phyloP scores from a whole-genome alignment of 2,888 invertebrate species.

The Plebejus melissa region DNA sequence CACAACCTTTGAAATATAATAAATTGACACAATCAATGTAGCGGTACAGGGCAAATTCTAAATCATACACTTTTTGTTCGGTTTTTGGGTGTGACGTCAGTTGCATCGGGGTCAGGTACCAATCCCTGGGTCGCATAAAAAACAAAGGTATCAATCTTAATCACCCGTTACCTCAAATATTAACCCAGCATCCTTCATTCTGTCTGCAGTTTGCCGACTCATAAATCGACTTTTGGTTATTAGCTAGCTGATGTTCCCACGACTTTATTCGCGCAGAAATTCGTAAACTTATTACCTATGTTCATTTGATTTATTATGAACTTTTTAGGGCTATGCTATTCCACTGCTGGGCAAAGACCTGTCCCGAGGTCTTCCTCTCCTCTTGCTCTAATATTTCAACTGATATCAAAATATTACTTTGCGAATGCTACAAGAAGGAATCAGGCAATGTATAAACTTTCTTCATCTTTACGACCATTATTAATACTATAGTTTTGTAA shows the following conservation, averaged over 20 bases:
- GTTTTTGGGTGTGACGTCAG: conserved; percentile 45
- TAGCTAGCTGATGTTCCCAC: neutral
- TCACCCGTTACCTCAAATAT: conserved; percentile 55
- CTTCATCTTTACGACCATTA: no score
- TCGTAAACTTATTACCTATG: no score
- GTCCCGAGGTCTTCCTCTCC: no score
- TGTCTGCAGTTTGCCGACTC: conserved; percentile 31
- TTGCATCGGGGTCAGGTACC: conserved; percentile 55
- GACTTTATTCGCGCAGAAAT: neutral
- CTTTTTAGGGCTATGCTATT: no score
- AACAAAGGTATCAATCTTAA: conserved; percentile 65
- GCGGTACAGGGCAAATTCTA: conserved; percentile 22
- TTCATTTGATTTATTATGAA: no score
- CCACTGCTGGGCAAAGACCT: no score
- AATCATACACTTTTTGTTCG: conserved; percentile 23
- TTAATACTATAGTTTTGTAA: no score
- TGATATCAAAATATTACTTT: no score
- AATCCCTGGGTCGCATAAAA: conserved; percentile 57
- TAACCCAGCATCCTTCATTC: conserved; percentile 34
- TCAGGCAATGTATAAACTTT: no score
- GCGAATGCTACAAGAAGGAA: no score
- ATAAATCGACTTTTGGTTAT: conserved; percentile 35
- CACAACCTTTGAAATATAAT: conserved; percentile 16
- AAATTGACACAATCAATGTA: conserved; percentile 26
- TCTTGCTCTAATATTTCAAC: no score